Evolutionary conservation across 2,797 vertebrate genomes (phyloP).

Genomic region (Staurois parvus): DNA sequence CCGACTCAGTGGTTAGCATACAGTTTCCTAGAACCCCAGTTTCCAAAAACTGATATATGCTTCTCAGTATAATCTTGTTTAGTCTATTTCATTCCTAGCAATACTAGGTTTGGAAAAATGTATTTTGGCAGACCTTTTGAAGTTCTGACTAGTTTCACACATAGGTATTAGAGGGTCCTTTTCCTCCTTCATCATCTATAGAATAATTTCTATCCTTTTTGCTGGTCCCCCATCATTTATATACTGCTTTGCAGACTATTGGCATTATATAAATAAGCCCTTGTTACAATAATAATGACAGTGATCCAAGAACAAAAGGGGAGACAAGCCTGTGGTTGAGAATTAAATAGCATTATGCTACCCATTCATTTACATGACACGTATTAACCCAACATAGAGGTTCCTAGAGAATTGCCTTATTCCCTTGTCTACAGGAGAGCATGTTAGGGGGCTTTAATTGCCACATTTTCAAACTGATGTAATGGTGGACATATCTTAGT

Average conservation of each 20-base stretch:
- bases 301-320: conserved; percentile 24
- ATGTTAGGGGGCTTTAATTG: conserved; percentile 93
- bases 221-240: background rate
- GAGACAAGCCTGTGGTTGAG: conserved; percentile 54
- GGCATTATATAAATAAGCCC: conserved; percentile 12
- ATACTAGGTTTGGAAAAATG: background rate
- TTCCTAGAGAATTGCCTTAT: conserved; percentile 79
- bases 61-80: background rate
- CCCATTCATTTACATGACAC: conserved; percentile 82
- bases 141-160: too few relatives aligned
- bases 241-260: background rate
- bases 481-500: conserved; percentile 94
- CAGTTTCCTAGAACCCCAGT: too few relatives aligned
- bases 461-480: conserved; percentile 94
- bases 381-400: conserved; percentile 86
- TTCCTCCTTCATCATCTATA: background rate
- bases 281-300: conserved; percentile 9
- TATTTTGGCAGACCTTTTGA: background rate
- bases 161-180: background rate
- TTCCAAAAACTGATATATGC: too few relatives aligned
- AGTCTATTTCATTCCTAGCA: background rate
- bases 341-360: conserved; percentile 83
- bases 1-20: too few relatives aligned
- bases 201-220: background rate
- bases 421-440: conserved; percentile 85